Evolutionary conservation across 2,113 vertebrate genomes (phyloP).

Genomic region (Hemiscyllium ocellatum): DNA sequence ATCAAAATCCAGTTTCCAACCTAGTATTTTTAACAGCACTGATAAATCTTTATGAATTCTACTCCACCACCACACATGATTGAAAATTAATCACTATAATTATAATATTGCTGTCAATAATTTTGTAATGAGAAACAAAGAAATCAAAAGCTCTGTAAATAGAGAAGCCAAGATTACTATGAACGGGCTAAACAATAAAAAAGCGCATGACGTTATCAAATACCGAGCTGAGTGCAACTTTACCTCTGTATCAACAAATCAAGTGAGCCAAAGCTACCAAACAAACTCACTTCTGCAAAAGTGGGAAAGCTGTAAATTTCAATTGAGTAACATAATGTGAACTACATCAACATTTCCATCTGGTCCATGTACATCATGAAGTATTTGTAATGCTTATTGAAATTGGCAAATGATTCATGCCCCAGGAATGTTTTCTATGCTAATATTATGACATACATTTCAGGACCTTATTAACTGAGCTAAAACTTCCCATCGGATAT

Average conservation of each 20-base stretch:
- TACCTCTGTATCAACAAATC: background rate
- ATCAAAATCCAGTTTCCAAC: background rate
- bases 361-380: background rate
- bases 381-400: background rate
- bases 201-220: background rate
- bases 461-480: background rate
- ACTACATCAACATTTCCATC: constrained; percentile 8
- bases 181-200: background rate
- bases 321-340: background rate
- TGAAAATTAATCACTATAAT: background rate
- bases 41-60: background rate
- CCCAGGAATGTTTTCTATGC: background rate
- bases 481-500: background rate
- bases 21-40: background rate
- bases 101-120: background rate
- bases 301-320: background rate
- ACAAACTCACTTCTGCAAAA: background rate
- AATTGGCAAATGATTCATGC: constrained; percentile 7
- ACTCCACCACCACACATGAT: background rate
- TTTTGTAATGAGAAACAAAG: background rate
- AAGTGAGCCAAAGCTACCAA: background rate
- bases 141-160: background rate
- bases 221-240: background rate
- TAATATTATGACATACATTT: background rate
- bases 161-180: too few species aligned